A percentile compares a stretch with the other conserved stretches of the same genome.
phyloP scores from a whole-genome alignment of 2,888 invertebrate species.

The Gisinianus flammeolus region DNA sequence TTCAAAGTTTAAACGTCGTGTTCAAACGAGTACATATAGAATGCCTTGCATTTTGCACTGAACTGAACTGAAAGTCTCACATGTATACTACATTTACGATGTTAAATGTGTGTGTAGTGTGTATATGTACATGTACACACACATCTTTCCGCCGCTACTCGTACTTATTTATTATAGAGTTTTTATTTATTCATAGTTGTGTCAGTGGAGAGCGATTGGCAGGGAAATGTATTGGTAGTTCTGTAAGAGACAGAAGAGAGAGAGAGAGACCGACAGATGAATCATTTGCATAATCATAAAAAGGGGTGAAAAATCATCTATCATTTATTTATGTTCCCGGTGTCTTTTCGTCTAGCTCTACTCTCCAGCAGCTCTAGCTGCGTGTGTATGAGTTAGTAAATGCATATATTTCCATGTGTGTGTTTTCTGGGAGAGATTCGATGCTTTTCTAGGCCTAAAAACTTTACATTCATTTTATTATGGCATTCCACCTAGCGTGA shows the following conservation, averaged over 20 bases:
- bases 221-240: not conserved
- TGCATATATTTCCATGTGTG: not conserved
- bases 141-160: not conserved
- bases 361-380: not conserved
- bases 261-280: slow-evolving; percentile 40
- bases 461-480: slow-evolving; percentile 30
- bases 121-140: not conserved
- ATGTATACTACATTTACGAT: not conserved
- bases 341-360: slow-evolving; percentile 3
- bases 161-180: slow-evolving; percentile 2
- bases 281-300: slow-evolving; percentile 52
- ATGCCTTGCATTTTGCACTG: not conserved
- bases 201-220: slow-evolving; percentile 32
- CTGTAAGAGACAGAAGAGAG: slow-evolving; percentile 15
- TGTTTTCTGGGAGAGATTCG: slow-evolving; percentile 44
- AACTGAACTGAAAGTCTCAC: not conserved
- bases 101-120: not conserved
- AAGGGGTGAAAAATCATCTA: slow-evolving; percentile 52
- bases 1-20: not conserved
- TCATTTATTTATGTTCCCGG: slow-evolving; percentile 46
- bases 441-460: slow-evolving; percentile 47
- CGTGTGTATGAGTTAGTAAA: not conserved
- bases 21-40: not conserved
- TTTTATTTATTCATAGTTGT: slow-evolving; percentile 39
- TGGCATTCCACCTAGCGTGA: slow-evolving; percentile 40